These are phyloP conservation scores for Lordiphosa collinella DNA, from an alignment of 1,140 invertebrate species.

Conservation along the genomic window DNA sequence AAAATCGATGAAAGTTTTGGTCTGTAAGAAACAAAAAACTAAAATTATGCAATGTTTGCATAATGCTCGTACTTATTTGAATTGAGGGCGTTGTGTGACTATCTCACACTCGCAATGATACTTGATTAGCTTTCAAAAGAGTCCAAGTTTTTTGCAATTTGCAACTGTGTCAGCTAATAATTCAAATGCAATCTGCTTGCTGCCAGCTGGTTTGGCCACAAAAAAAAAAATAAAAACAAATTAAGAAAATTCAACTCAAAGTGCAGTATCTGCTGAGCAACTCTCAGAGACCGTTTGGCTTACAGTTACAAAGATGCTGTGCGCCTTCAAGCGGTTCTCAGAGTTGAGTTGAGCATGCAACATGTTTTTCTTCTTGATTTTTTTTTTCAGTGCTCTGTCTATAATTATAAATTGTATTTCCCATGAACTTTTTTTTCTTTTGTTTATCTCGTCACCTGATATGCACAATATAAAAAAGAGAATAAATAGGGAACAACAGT, in stretches of 20 bases:
- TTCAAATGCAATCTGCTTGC: constrained; percentile 16
- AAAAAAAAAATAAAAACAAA: not conserved
- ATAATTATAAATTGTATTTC: constrained; percentile 41
- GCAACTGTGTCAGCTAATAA: constrained; percentile 13
- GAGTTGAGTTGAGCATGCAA: constrained; percentile 19
- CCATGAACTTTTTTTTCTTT: constrained; percentile 49
- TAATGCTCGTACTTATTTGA: constrained; percentile 16
- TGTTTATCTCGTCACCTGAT: constrained; percentile 45
- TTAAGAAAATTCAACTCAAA: not conserved
- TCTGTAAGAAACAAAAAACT: constrained; percentile 6
- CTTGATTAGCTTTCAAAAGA: constrained; percentile 10
- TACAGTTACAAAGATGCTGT: no score
- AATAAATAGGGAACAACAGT: constrained; percentile 32
- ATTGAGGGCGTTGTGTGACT: constrained; percentile 17
- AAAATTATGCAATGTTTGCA: constrained; percentile 35
- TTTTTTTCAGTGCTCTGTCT: constrained; percentile 1
- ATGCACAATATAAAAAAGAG: constrained; percentile 17
- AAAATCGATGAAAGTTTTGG: constrained; percentile 42
- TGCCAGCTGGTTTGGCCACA: constrained; percentile 9
- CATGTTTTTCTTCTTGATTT: not conserved
- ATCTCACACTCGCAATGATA: constrained; percentile 21
- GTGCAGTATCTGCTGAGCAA: not conserved
- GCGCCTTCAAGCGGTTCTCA: no score
- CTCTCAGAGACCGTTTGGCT: no score
- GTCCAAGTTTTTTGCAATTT: constrained; percentile 5